Base-by-base conservation (phyloP, 2,888 invertebrate species). In the Teleiodes luculella region DNA sequence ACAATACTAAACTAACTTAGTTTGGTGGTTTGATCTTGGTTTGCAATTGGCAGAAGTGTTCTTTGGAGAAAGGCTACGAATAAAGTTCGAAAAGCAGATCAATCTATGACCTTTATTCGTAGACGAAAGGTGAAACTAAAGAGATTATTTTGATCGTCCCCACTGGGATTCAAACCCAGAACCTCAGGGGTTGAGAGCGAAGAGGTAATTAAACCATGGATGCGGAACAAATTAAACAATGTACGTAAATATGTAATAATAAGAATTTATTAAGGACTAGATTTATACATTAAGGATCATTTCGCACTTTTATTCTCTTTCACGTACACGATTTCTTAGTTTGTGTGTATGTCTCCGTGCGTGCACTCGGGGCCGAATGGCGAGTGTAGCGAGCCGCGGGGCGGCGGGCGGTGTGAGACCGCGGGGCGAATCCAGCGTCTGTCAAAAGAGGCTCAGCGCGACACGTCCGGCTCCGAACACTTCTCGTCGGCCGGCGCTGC, bases 211-310 rank as follows among this genome's bases (percentile, higher is more conserved):
- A 24, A 4, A 24, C 6, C 3, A 24, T 24, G 24, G 6, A 24
- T 4, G 3, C 24, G 24, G 24, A 6, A 24, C 6, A 24, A 24
- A 24, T 24, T 24, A 24, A 24, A 24, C 24, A 36, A 14, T 36
- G 0, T 16, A 14, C 18, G 18, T 37, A 18, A 18, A n/a, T 39
- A 18, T 14, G 16, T 43, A n/a, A 43, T 24, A 43, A 24, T 43
- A 68, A 66, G 63, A 73, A 72, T 67, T 68, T 66, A 72, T 76
- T 81, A 78, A 71, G 74, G 88, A 88, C 88, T 88, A 88, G 88
- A 88, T 80, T 79, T 79, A 61, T 74, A 76, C 71, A 75, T 76
- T 71, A 72, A 79, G 80, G 80, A 81, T 66, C 63, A 69, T 74
- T 82, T 51, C 83, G 81, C 81, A 74, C 62, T 24, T 24, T 24